Base-by-base conservation (phyloP, 2,113 vertebrate species). In the Callipepla californica region DNA sequence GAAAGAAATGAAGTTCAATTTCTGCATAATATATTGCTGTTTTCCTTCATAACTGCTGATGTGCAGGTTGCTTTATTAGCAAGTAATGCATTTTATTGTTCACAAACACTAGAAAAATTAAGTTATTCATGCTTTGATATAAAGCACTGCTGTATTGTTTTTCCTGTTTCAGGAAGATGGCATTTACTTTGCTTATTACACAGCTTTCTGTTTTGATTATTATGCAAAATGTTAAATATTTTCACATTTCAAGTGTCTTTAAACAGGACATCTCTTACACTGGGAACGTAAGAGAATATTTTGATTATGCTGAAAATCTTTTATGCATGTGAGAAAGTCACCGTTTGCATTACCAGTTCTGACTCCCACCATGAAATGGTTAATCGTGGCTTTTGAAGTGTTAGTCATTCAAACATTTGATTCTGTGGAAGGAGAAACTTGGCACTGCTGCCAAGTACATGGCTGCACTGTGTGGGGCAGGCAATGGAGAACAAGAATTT, bases 161-260 rank as follows among this genome's bases (percentile, higher is more conserved):
- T 65, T 62, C 17, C 6, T 3, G 5, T 69, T 93, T 69, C 38
- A 42, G n/a, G 51, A 85, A 61, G 45, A 40, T 26, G 25, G n/a
- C 42, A 42, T 69, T 93, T 73, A 36, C 25, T 89, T 53, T 63
- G 74, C 18, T 70, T 76, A 48, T 73, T 80, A 34, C 26, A 32
- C 30, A 62, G 34, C 14, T 85, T 79, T 50, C 28, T 75, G 5
- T 62, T 81, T 74, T 69, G 14, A 42, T 87, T 79, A 44, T 70
- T 90, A 85, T 78, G 48, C 57, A 90, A 42, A 81, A 50, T 38
- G 66, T 80, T 5, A 88, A 74, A 80, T 80, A 82, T 82, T 91
- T 88, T 88, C 48, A 34, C 38, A 63, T 58, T 82, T 92, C 32
- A 57, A 72, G 36, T 82, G 23, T 50, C 83, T 69, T 89, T 94